phyloP scores from a whole-genome alignment of 2,797 vertebrate species.

The Poeciliopsis presidionis region DNA sequence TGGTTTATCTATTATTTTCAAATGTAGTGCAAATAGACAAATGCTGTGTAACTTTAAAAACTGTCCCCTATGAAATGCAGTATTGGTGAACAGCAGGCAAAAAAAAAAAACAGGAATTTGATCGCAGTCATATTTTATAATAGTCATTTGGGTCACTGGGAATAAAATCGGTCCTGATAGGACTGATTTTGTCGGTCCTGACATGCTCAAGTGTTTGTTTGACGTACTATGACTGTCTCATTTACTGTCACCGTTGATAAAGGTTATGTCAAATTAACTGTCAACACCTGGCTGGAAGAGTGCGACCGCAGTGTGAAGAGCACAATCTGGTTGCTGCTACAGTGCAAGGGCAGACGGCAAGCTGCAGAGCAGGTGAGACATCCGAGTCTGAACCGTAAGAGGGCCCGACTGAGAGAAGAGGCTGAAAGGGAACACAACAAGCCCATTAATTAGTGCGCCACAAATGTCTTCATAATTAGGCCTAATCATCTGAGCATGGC shows the following conservation, averaged over 20 bases:
- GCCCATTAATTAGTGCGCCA: conserved; percentile 88
- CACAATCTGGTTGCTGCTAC: conserved; percentile 57
- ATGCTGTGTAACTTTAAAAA: not conserved
- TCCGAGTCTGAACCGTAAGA: conserved; percentile 58
- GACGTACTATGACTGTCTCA: conserved; percentile 41
- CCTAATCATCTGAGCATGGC: conserved; percentile 87
- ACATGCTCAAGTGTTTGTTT: conserved; percentile 14
- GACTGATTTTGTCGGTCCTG: not conserved
- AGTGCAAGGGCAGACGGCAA: conserved; percentile 63
- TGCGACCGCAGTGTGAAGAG: conserved; percentile 43
- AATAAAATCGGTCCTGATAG: not conserved
- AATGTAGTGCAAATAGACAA: not conserved
- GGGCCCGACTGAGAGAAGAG: conserved; percentile 56
- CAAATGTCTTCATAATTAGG: conserved; percentile 86
- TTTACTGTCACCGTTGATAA: conserved; percentile 54
- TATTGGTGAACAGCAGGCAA: not conserved
- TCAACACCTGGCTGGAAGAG: conserved; percentile 51
- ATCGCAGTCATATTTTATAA: not conserved
- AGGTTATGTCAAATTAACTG: conserved; percentile 68
- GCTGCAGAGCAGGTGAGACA: conserved; percentile 67
- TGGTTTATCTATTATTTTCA: not conserved
- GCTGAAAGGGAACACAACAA: conserved; percentile 79
- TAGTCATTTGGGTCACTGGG: not conserved
- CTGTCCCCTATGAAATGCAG: not conserved
- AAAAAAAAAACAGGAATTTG: not conserved